Evolutionary conservation across 2,888 invertebrate genomes (phyloP), one percentile per base, ranked within the genome.

Genomic region (Oeneis ivallda): DNA sequence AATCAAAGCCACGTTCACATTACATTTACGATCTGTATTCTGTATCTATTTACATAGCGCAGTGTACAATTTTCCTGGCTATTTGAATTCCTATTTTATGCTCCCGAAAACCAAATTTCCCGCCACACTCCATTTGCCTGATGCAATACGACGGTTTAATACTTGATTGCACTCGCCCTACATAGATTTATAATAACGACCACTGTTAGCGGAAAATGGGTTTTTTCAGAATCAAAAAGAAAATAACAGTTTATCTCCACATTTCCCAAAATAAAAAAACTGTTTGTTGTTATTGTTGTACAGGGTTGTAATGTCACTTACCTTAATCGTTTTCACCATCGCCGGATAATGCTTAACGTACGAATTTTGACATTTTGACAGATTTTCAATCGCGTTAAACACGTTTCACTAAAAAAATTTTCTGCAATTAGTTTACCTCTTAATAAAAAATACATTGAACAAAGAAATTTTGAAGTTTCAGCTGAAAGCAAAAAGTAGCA

Each of bases 11-110:
- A n/a, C 26, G 26, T 26, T 26, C 26, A 26, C 26, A 26, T 26
- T 26, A 26, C 26, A 26, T 26, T 26, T 26, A 26, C 26, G 26
- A 26, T 37, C 37, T 37, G 37, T 68, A 19, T 19, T 64, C 67
- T 70, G 66, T 64, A 58, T 65, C 66, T 68, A 64, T 68, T 7
- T 47, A 47, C 11, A 60, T 69, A 69, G 73, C 73, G 72, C 74
- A 66, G 68, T 62, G 75, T 73, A 72, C 72, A 72, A 76, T 75
- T 75, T 73, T 65, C 76, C 71, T 59, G 61, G 67, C 72, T 74
- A 76, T 81, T 82, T 78, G 77, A 81, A 79, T 81, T 76, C 70
- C 70, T 68, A 72, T 77, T 83, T 78, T 64, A 67, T 73, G 77
- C 80, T 80, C 74, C 74, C 74, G 67, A 72, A 75, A 79, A 78